Percentiles rank a stretch among this genome's conserved stretches.
phyloP scores from a whole-genome alignment of 2,113 vertebrate species.

The Sinocyclocheilus anshuiensis region DNA sequence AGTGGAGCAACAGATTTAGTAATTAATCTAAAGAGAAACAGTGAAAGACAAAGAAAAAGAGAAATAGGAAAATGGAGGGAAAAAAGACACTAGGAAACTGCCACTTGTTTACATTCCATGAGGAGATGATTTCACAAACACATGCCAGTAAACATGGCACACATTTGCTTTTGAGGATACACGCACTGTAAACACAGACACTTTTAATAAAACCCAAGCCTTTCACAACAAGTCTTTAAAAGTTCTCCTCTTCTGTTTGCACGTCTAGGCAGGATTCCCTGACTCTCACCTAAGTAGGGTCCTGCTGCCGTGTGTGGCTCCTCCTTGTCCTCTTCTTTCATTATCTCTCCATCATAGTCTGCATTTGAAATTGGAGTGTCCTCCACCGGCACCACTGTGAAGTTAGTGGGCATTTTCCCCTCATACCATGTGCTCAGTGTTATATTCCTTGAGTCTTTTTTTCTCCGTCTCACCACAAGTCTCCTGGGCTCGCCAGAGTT shows the following conservation, averaged over 20 bases:
- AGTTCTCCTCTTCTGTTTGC: not conserved
- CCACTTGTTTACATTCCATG: conserved; percentile 28
- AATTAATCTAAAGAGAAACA: not conserved
- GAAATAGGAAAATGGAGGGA: conserved; percentile 5
- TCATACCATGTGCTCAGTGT: conserved; percentile 36
- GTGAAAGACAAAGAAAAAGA: not conserved
- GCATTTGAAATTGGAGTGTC: conserved; percentile 43
- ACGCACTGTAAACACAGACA: not conserved
- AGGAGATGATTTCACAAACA: conserved; percentile 13
- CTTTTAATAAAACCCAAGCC: not conserved
- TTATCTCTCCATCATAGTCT: conserved; percentile 20
- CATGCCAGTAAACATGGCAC: conserved; percentile 14
- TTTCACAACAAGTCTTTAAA: not conserved
- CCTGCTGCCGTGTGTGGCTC: not conserved
- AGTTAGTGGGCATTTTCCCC: conserved; percentile 65
- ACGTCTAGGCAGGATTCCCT: not conserved
- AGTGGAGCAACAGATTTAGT: not conserved
- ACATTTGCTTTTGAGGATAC: not conserved
- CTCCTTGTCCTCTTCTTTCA: conserved; percentile 49
- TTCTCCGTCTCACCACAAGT: not conserved
- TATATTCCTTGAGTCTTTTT: not conserved
- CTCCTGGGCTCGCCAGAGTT: conserved; percentile 35
- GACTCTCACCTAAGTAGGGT: conserved; percentile 54
- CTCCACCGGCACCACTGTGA: conserved; percentile 66
- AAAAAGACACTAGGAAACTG: conserved; percentile 11